phyloP scores from a whole-genome alignment of 2,113 vertebrate genomes.

The Anas platyrhynchos region DNA sequence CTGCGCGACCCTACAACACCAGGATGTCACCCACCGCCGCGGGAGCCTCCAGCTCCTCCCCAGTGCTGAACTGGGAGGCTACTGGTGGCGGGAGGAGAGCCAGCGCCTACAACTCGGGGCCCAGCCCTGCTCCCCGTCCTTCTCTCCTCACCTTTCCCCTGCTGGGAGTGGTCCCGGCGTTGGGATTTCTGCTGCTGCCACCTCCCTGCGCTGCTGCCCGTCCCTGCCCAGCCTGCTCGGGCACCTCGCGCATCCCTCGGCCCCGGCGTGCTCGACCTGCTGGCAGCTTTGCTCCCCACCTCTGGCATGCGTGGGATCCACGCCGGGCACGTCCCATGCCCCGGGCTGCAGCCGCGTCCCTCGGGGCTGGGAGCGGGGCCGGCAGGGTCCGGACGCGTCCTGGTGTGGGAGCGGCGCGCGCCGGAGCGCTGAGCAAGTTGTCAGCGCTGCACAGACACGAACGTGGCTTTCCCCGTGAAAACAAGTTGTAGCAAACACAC shows the following conservation, averaged over 20 bases:
- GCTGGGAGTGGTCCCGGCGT: rapidly evolving
- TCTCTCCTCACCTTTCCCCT: neutral
- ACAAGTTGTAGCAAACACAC: neutral
- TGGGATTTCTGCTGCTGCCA: neutral
- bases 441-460: rapidly evolving
- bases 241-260: neutral
- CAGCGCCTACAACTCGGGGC: neutral
- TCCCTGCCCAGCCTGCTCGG: neutral
- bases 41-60: neutral
- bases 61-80: neutral
- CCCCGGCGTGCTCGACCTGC: rapidly evolving
- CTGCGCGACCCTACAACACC: neutral
- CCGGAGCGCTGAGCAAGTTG: rapidly evolving
- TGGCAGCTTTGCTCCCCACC: rapidly evolving
- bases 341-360: rapidly evolving
- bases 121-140: neutral
- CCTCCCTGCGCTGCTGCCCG: neutral
- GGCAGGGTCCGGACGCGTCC: neutral
- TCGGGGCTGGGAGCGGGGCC: neutral
- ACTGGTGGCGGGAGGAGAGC: neutral
- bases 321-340: neutral
- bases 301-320: rapidly evolving
- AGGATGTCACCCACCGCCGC: rapidly evolving
- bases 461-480: rapidly evolving
- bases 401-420: neutral